Evolutionary conservation across 1,140 invertebrate genomes (phyloP), one percentile per base, ranked within the genome.

Genomic region (Meteorus sp.): DNA sequence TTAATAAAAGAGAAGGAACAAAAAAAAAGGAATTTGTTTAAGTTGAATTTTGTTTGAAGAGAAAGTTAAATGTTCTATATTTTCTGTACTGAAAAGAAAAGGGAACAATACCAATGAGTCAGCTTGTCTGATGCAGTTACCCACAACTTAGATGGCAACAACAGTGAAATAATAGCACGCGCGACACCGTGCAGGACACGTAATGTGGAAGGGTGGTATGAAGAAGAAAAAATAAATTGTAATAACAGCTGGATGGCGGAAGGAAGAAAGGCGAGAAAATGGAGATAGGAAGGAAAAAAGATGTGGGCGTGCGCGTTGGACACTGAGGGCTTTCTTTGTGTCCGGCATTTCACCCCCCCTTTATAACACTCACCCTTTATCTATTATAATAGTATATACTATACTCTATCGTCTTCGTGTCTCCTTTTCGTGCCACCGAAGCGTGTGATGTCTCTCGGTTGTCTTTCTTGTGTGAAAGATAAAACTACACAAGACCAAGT

Each of bases 391-490:
- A 20, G 17, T 43, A 20, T 43, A 17, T 5, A 6, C 13, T 23
- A 17, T 45, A 45, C 22, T 45, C 20, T 3, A 45, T 45, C 22
- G 15, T 7, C 22, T 23, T 45, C 6, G 15, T 22, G 22, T 45
- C 11, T 45, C 27, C 15, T 48, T 23, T 48, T 15, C 25, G 22
- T 29, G 13, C 22, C 45, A 48, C 9, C 45, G 7, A 48, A 17
- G 9, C 23, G 45, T 48, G 45, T 25, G 11, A 15, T 48, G 9
- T 48, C 45, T 48, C 11, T n/a, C n/a, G n/a, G n/a, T n/a, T n/a
- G n/a, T n/a, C n/a, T n/a, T n/a, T n/a, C n/a, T n/a, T n/a, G 43
- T 45, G 43, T 45, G 43, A 19, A n/a, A 45, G 43, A 45, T 45
- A 45, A 45, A 45, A 45, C 45, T 27, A 48, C 45, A 48, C 45